These are phyloP conservation scores for Hylomyscus alleni DNA, from an alignment of 2,797 vertebrate genomes.

Conservation along the genomic window DNA sequence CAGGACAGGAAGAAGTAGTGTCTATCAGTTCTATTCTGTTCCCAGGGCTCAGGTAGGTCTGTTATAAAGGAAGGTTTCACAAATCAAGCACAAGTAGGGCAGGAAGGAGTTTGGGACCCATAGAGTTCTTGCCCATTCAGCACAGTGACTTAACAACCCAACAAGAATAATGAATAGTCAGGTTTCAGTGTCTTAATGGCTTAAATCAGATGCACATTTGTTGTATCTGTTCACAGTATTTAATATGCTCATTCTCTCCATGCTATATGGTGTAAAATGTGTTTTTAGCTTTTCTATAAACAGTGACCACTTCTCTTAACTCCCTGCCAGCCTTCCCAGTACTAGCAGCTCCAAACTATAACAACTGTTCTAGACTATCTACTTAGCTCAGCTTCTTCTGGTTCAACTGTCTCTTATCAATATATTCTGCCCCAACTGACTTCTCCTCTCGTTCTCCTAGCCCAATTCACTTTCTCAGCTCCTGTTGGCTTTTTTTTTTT, in stretches of 20 bases:
- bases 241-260: too few species aligned
- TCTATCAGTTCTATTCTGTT: not conserved
- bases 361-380: not conserved
- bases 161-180: too few species aligned
- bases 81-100: too few species aligned
- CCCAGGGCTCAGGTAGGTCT: too few species aligned
- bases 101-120: too few species aligned
- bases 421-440: not conserved
- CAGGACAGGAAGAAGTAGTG: not conserved
- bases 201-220: not conserved
- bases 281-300: not conserved
- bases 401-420: not conserved
- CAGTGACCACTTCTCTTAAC: not conserved
- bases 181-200: not conserved
- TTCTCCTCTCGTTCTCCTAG: not conserved
- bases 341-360: not conserved
- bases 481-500: not conserved
- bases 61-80: not conserved
- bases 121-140: too few species aligned
- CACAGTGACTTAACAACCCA: not conserved
- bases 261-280: too few species aligned
- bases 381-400: not conserved
- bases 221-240: not conserved
- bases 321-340: not conserved
- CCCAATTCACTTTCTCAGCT: not conserved